Percentiles rank a stretch among this genome's conserved stretches.
These are phyloP conservation scores for Gerris lacustris DNA, from an alignment of 2,888 invertebrate genomes.

Conservation along the genomic window DNA sequence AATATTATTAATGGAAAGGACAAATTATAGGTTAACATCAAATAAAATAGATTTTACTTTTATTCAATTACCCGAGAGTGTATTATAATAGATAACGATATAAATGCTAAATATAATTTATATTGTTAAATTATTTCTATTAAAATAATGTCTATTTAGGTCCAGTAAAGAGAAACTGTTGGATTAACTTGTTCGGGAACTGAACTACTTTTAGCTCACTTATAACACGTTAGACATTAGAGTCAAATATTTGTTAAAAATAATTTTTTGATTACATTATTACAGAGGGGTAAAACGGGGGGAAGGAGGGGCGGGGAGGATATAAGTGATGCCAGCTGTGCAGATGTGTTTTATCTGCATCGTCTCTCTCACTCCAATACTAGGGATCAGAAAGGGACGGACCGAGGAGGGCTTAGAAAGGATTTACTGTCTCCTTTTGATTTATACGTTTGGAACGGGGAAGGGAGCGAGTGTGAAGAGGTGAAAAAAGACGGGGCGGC, in stretches of 20 bases:
- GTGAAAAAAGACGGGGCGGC: not conserved
- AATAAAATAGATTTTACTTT: too few relatives aligned
- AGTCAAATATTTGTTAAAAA: not conserved
- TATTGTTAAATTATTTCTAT: too few relatives aligned
- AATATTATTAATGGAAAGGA: too few relatives aligned
- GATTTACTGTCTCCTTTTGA: constrained; percentile 3
- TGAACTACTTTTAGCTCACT: too few relatives aligned
- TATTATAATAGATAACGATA: too few relatives aligned
- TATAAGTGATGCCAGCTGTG: constrained; percentile 7
- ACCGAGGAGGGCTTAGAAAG: not conserved
- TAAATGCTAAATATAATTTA: too few relatives aligned
- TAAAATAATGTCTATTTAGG: too few relatives aligned
- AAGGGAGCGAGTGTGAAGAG: not conserved
- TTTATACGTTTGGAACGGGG: not conserved
- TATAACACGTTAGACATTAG: not conserved
- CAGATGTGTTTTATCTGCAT: constrained; percentile 12
- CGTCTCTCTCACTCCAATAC: not conserved
- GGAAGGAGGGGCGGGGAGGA: not conserved
- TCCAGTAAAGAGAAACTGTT: too few relatives aligned
- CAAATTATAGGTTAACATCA: too few relatives aligned
- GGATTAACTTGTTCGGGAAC: too few relatives aligned
- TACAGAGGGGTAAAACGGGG: not conserved
- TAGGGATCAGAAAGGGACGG: not conserved
- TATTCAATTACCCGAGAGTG: too few relatives aligned
- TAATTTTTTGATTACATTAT: constrained; percentile 7